Conservation (phyloP, 2,113 vertebrate species). For the Diadophis punctatus region DNA sequence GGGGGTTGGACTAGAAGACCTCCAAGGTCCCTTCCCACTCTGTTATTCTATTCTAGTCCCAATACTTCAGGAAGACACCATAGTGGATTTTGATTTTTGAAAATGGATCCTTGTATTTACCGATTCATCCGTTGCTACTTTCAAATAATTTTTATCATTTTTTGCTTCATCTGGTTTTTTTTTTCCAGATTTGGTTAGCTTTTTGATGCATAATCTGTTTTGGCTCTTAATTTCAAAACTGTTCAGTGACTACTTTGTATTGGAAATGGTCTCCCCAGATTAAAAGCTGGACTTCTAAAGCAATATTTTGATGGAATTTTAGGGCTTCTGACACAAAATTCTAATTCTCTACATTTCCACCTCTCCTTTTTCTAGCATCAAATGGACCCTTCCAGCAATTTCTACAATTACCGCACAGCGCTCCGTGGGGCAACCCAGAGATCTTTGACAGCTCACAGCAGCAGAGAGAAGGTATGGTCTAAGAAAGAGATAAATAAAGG, state of each 20-base stretch:
- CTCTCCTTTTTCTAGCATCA: slow-evolving; percentile 78
- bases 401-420: slow-evolving; percentile 93
- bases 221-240: neutral
- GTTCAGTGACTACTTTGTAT: neutral
- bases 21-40: too few relatives aligned
- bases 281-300: neutral
- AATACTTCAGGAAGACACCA: neutral
- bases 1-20: too few relatives aligned
- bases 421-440: slow-evolving; percentile 88
- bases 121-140: neutral
- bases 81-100: neutral
- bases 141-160: neutral
- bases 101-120: too few relatives aligned
- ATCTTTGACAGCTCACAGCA: slow-evolving; percentile 88
- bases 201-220: neutral
- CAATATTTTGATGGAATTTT: neutral
- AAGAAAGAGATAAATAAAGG: neutral
- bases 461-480: slow-evolving; percentile 84
- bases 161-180: too few relatives aligned
- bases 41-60: neutral
- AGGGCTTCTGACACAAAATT: neutral
- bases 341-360: slow-evolving; percentile 23
- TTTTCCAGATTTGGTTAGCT: neutral
- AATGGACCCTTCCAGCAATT: slow-evolving; percentile 97
- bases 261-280: too few relatives aligned